Conservation (phyloP, 1,140 invertebrate genomes). For the Galendromus occidentalis region DNA sequence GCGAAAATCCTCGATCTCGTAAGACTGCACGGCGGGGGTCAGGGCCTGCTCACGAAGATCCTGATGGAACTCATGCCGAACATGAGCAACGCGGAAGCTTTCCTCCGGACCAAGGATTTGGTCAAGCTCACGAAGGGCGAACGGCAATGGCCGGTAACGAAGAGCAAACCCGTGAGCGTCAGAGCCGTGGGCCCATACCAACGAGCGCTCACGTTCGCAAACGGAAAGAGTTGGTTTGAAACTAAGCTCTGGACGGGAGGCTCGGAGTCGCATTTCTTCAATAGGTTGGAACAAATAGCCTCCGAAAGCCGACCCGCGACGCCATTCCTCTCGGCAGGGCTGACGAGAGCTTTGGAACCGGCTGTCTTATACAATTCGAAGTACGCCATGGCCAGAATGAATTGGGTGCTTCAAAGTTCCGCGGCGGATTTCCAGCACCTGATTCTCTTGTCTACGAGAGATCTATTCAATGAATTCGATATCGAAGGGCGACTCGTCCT, state of each 20-base stretch:
- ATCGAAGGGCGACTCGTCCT: constrained; percentile 66
- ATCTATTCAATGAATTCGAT: constrained; percentile 47
- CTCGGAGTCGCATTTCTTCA: constrained; percentile 92
- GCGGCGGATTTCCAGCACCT: constrained; percentile 95
- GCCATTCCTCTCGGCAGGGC: constrained; percentile 54
- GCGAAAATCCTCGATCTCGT: constrained; percentile 94
- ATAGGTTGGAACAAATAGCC: constrained; percentile 79
- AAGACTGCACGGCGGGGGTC: constrained; percentile 90
- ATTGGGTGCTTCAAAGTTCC: constrained; percentile 98
- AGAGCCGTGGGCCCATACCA: neutral
- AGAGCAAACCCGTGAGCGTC: neutral
- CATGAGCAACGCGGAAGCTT: constrained; percentile 52
- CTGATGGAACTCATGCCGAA: constrained; percentile 78
- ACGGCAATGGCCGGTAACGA: neutral
- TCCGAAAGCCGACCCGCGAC: constrained; percentile 45
- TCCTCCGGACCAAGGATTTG: constrained; percentile 64
- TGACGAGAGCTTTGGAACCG: constrained; percentile 64
- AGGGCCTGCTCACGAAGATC: constrained; percentile 68
- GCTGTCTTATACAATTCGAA: constrained; percentile 30
- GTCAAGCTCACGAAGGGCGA: constrained; percentile 64
- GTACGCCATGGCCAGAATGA: constrained; percentile 61
- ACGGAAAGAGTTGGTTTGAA: too few species aligned
- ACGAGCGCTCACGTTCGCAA: neutral
- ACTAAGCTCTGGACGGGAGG: constrained; percentile 45
- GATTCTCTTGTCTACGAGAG: constrained; percentile 85